phyloP scores from a whole-genome alignment of 2,113 vertebrate genomes.

The Rhinogobius similis region DNA sequence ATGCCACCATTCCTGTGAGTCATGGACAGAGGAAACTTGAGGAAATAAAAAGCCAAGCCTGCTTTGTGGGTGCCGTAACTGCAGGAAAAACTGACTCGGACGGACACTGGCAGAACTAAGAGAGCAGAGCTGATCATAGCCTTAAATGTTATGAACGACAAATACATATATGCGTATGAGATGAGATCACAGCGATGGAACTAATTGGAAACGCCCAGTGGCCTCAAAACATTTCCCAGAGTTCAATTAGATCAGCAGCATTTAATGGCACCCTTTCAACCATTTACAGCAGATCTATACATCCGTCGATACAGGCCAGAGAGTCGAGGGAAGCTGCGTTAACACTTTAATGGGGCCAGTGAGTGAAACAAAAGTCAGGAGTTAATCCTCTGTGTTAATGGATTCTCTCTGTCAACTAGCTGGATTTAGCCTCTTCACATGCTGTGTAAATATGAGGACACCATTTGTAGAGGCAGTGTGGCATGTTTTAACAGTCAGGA shows the following conservation, averaged over 20 bases:
- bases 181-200: not conserved
- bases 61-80: not conserved
- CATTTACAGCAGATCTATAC: conserved; percentile 13
- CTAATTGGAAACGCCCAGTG: not conserved
- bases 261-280: conserved; percentile 5
- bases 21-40: conserved; percentile 18
- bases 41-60: conserved; percentile 18
- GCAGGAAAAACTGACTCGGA: conserved; percentile 51
- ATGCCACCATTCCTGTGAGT: conserved; percentile 33
- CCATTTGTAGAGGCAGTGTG: not conserved
- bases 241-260: conserved; percentile 6
- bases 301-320: not conserved
- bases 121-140: not conserved
- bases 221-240: conserved; percentile 5
- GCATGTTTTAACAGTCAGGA: not conserved
- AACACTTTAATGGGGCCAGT: not conserved
- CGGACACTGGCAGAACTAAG: conserved; percentile 1
- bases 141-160: not conserved
- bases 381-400: not conserved
- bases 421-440: not conserved
- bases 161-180: not conserved
- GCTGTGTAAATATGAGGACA: not conserved
- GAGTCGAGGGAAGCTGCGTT: not conserved
- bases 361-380: conserved; percentile 1
- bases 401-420: not conserved